These are phyloP conservation scores for Polylopha cassiicola DNA, from an alignment of 2,888 invertebrate species.

Conservation along the genomic window DNA sequence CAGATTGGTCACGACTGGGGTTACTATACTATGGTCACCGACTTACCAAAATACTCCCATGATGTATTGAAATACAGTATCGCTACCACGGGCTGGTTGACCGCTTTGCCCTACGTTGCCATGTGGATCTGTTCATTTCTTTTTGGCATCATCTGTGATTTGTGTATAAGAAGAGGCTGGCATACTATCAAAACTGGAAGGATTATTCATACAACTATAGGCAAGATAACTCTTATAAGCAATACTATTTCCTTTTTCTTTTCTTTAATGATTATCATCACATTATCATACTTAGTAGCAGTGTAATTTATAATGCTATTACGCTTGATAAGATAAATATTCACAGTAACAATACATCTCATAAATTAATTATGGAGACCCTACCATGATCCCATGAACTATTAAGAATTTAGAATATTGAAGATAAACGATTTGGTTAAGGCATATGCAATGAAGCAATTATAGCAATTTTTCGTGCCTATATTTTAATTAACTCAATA, in stretches of 20 bases:
- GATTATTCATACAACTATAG: slow-evolving; percentile 55
- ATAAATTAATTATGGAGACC: too few species aligned
- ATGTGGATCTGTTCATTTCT: slow-evolving; percentile 71
- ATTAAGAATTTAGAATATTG: too few species aligned
- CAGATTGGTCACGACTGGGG: slow-evolving; percentile 78
- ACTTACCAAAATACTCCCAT: slow-evolving; percentile 76
- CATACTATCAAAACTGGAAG: slow-evolving; percentile 44
- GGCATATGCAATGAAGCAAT: too few species aligned
- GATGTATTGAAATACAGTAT: slow-evolving; percentile 74
- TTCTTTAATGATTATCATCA: background rate
- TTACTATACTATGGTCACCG: slow-evolving; percentile 77
- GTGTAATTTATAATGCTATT: too few species aligned
- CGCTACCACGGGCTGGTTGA: slow-evolving; percentile 67
- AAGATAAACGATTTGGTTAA: too few species aligned
- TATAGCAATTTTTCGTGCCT: too few species aligned
- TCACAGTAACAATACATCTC: too few species aligned
- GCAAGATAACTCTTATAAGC: slow-evolving; percentile 35
- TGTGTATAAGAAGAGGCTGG: slow-evolving; percentile 33
- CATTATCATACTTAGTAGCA: too few species aligned
- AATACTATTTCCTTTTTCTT: too few species aligned
- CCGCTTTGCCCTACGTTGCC: slow-evolving; percentile 74
- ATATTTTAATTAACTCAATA: too few species aligned
- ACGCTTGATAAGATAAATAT: too few species aligned
- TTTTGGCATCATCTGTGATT: slow-evolving; percentile 69
- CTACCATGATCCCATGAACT: too few species aligned